These are phyloP conservation scores for Rhipidura dahli DNA, from an alignment of 2,113 vertebrate genomes.

Conservation along the genomic window DNA sequence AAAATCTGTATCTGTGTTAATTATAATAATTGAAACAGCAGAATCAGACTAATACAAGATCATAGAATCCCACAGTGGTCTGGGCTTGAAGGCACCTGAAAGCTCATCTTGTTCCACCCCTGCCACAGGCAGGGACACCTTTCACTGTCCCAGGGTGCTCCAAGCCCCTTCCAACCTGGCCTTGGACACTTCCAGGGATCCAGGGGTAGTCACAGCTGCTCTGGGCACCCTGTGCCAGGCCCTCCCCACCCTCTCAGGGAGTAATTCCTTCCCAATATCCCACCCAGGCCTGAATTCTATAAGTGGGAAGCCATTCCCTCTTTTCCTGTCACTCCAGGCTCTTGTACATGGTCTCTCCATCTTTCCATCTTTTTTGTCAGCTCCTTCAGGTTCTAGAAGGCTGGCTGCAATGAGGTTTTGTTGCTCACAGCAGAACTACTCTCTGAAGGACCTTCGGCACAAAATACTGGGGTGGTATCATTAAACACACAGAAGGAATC, in stretches of 20 bases:
- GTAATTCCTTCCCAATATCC: neutral
- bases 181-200: neutral
- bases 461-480: neutral
- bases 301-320: neutral
- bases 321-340: neutral
- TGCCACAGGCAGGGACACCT: neutral
- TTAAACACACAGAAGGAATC: neutral
- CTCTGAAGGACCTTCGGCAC: neutral
- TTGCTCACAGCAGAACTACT: neutral
- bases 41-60: neutral
- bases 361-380: neutral
- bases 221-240: neutral
- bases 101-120: fast-evolving
- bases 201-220: neutral
- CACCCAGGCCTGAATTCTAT: neutral
- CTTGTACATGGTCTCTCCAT: neutral
- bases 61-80: neutral
- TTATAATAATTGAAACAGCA: neutral
- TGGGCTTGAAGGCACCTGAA: neutral
- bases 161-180: fast-evolving
- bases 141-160: fast-evolving
- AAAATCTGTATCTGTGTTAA: neutral
- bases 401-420: neutral
- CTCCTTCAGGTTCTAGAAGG: neutral
- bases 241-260: fast-evolving